A percentile compares a stretch with the other conserved stretches of the same genome.
Conservation (phyloP, 2,888 invertebrate genomes). For the Chelonus formosanus region DNA sequence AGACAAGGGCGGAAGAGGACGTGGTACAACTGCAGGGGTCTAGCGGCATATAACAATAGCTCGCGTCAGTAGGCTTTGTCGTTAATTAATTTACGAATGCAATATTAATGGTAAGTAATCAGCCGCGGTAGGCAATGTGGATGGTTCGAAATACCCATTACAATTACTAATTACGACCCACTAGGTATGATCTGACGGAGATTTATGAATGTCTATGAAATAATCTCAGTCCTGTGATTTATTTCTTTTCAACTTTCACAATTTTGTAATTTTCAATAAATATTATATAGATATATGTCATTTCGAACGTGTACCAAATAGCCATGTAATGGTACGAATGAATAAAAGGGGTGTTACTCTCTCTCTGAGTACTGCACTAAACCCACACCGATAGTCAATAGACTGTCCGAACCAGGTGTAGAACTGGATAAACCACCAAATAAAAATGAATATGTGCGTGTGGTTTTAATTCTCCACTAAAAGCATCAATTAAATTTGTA, state of each 20-base stretch:
- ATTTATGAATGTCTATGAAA: conserved; percentile 36
- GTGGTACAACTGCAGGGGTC: conserved; percentile 34
- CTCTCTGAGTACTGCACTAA: not conserved
- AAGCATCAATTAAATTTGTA: no score
- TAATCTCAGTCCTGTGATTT: conserved; percentile 7
- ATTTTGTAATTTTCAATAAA: not conserved
- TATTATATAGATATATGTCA: conserved; percentile 1
- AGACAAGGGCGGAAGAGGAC: conserved; percentile 21
- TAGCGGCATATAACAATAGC: conserved; percentile 48
- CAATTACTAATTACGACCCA: conserved; percentile 57
- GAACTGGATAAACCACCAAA: conserved; percentile 3
- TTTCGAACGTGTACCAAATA: not conserved
- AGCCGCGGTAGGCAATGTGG: conserved; percentile 43
- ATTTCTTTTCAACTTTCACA: not conserved
- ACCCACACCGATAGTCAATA: not conserved
- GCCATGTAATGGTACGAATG: no score
- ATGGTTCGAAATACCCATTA: conserved; percentile 49
- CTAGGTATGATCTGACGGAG: conserved; percentile 40
- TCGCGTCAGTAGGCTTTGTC: conserved; percentile 51
- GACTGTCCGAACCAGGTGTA: not conserved
- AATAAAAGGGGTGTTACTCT: conserved; percentile 25
- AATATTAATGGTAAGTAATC: conserved; percentile 63
- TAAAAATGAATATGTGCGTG: conserved; percentile 4
- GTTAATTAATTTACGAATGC: conserved; percentile 61
- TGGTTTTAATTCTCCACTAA: not conserved